Evolutionary conservation across 2,888 invertebrate genomes (phyloP).

Genomic region (Agrochola lota): DNA sequence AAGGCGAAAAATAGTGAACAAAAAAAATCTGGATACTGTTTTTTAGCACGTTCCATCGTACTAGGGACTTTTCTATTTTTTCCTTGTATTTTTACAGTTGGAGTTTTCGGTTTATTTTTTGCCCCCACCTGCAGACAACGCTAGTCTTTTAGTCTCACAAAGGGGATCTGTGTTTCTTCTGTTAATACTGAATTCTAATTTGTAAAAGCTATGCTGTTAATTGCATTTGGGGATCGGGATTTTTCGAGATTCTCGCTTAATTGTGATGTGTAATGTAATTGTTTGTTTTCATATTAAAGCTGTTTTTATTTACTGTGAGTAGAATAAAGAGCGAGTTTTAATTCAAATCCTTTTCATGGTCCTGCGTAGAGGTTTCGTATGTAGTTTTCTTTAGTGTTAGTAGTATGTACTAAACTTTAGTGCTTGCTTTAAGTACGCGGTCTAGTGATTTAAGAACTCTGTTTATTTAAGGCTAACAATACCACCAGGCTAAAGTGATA

Average conservation of each 20-base stretch:
- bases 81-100: conserved; percentile 54
- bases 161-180: conserved; percentile 53
- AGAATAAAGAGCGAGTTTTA: conserved; percentile 4
- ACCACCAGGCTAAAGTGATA: background rate
- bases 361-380: conserved; percentile 6
- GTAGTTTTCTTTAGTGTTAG: conserved; percentile 25
- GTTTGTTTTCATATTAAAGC: conserved; percentile 21
- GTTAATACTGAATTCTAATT: conserved; percentile 63
- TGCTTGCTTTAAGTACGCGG: conserved; percentile 9
- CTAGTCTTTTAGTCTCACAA: conserved; percentile 53
- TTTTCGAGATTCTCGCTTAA: conserved; percentile 35
- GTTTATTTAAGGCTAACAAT: background rate
- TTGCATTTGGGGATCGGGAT: conserved; percentile 51
- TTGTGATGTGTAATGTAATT: conserved; percentile 17
- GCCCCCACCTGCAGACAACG: conserved; percentile 54
- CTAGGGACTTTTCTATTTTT: conserved; percentile 41
- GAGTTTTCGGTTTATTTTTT: conserved; percentile 42
- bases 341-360: conserved; percentile 7
- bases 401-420: conserved; percentile 32
- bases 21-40: conserved; percentile 49
- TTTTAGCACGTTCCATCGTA: conserved; percentile 59
- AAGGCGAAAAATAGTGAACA: conserved; percentile 45
- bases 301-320: conserved; percentile 7
- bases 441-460: conserved; percentile 23
- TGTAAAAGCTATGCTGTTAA: conserved; percentile 55